Evolutionary conservation across 2,113 vertebrate genomes (phyloP).

Genomic region (Colossoma macropomum): DNA sequence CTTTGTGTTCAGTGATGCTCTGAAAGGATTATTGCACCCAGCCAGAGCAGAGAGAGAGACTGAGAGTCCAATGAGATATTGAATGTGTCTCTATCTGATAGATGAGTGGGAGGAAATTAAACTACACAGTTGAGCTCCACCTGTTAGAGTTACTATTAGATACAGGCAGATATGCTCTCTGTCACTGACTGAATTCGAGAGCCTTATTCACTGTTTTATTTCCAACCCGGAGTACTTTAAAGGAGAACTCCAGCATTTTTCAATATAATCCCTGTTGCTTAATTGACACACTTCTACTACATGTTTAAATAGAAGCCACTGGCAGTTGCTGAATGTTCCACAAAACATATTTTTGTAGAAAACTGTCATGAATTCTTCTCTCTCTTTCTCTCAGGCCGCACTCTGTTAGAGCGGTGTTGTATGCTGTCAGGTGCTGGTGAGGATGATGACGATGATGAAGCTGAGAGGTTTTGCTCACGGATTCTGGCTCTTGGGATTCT

Average conservation of each 20-base stretch:
- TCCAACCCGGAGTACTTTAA: no score
- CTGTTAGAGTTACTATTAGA: neutral
- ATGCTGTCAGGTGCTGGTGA: conserved; percentile 78
- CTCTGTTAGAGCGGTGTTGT: conserved; percentile 80
- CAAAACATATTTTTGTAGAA: neutral
- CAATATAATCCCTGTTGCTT: no score
- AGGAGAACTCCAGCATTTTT: no score
- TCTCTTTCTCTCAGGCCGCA: conserved; percentile 2
- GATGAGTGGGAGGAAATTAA: neutral
- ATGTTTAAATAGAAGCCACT: no score
- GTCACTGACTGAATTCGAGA: no score
- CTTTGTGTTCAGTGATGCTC: neutral
- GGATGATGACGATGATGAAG: conserved; percentile 61
- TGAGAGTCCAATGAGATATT: neutral
- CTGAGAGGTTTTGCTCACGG: conserved; percentile 84
- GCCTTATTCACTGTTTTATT: no score
- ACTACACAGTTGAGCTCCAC: no score
- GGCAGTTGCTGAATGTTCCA: no score
- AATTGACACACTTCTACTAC: no score
- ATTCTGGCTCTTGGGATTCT: conserved; percentile 85
- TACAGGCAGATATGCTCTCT: neutral
- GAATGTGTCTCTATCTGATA: neutral
- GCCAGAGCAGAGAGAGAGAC: neutral
- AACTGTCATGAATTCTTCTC: neutral
- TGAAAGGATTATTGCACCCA: neutral